Evolutionary conservation across 2,113 vertebrate genomes (phyloP).

Genomic region (Scomber japonicus): DNA sequence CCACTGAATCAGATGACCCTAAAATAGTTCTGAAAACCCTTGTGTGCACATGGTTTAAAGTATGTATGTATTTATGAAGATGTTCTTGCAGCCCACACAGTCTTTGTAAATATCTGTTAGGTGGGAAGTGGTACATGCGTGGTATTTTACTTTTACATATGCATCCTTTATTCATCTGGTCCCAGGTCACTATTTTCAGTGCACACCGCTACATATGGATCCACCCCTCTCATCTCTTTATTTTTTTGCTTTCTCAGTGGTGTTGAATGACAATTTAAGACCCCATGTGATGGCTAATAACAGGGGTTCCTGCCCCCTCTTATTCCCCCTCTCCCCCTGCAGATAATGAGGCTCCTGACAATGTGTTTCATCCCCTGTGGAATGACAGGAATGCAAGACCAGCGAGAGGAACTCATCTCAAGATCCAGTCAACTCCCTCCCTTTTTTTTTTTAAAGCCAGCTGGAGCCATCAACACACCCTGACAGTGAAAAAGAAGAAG

Average conservation of each 20-base stretch:
- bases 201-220: background rate
- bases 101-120: too few relatives aligned
- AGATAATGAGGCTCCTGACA: slow-evolving; percentile 79
- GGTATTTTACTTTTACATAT: too few relatives aligned
- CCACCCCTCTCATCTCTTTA: background rate
- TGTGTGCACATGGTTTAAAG: too few relatives aligned
- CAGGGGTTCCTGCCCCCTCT: slow-evolving; percentile 58
- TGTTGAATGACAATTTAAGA: slow-evolving; percentile 61
- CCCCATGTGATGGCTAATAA: slow-evolving; percentile 67
- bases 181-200: background rate
- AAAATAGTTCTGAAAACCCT: too few relatives aligned
- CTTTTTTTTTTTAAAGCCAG: slow-evolving; percentile 33
- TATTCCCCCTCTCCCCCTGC: slow-evolving; percentile 56
- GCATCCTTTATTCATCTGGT: too few relatives aligned
- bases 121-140: too few relatives aligned
- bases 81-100: too few relatives aligned
- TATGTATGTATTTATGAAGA: too few relatives aligned
- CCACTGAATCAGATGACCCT: too few relatives aligned
- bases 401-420: slow-evolving; percentile 55
- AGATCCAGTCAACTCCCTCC: background rate
- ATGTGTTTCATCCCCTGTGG: slow-evolving; percentile 70
- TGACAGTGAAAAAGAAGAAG: slow-evolving; percentile 38
- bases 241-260: slow-evolving; percentile 36
- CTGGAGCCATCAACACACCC: slow-evolving; percentile 54
- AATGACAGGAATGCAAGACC: slow-evolving; percentile 80